Percentiles rank a stretch among this genome's conserved stretches.
Evolutionary conservation across 2,113 vertebrate genomes (phyloP).

Genomic region (Synchiropus splendidus): DNA sequence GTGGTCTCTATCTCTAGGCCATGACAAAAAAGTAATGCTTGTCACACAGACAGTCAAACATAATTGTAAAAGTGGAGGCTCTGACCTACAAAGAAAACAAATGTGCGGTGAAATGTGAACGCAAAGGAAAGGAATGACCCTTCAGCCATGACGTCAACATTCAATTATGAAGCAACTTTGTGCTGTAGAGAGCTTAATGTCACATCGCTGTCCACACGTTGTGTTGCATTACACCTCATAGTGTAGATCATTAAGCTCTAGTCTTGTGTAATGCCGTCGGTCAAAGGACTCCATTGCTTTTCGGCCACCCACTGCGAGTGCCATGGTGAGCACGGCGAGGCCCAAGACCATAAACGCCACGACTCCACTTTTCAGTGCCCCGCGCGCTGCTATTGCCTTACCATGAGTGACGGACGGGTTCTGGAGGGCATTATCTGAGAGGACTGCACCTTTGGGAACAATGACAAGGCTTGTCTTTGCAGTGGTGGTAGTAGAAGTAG

Average conservation of each 20-base stretch:
- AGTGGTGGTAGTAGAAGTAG: background rate
- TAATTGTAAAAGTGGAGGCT: background rate
- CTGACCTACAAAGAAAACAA: too few species aligned
- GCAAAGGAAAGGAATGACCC: background rate
- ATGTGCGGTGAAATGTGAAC: too few species aligned
- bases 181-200: background rate
- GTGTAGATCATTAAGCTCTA: conserved; percentile 73
- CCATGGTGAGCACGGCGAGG: conserved; percentile 49
- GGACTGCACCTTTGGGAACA: conserved; percentile 28
- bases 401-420: conserved; percentile 5
- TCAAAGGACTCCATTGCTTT: conserved; percentile 72
- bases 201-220: background rate
- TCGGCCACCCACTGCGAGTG: conserved; percentile 52
- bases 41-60: conserved; percentile 5
- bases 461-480: conserved; percentile 13
- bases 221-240: conserved; percentile 55
- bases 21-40: background rate
- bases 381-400: conserved; percentile 8
- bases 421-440: conserved; percentile 12
- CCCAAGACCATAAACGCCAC: conserved; percentile 60
- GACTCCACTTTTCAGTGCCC: conserved; percentile 50
- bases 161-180: background rate
- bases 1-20: too few species aligned
- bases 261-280: conserved; percentile 68
- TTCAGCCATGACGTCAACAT: background rate